phyloP scores from a whole-genome alignment of 1,140 invertebrate species.

The Drosophila pseudoobscura region DNA sequence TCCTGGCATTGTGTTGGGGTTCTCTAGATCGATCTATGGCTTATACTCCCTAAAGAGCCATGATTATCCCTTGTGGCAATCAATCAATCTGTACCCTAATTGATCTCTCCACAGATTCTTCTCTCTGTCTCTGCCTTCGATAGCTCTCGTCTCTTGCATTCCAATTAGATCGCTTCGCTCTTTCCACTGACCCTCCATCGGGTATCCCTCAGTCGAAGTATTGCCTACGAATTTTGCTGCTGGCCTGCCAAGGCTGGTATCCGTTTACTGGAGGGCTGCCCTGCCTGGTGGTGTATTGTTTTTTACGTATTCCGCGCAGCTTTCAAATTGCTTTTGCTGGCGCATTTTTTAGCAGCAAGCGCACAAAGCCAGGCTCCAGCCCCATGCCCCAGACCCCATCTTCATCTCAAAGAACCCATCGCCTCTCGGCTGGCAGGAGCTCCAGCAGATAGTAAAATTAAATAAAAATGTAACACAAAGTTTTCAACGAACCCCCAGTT shows the following conservation, averaged over 20 bases:
- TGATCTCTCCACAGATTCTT: constrained; percentile 9
- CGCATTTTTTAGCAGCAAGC: constrained; percentile 72
- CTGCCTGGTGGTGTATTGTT: constrained; percentile 56
- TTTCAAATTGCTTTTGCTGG: constrained; percentile 77
- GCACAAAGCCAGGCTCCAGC: constrained; percentile 46
- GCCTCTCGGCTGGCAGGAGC: constrained; percentile 9
- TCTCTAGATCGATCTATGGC: too few species aligned
- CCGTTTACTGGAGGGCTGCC: constrained; percentile 10
- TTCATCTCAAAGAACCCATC: constrained; percentile 16
- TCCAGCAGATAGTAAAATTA: constrained; percentile 70
- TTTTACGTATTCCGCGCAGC: constrained; percentile 77
- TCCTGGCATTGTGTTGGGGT: too few species aligned
- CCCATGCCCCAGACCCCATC: too few species aligned
- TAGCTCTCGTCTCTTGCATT: too few species aligned
- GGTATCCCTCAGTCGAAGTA: too few species aligned
- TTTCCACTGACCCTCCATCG: too few species aligned
- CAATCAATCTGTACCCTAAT: neutral
- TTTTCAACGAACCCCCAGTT: constrained; percentile 23
- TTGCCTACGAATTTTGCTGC: neutral
- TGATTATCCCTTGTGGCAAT: too few species aligned
- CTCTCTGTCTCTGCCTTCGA: neutral
- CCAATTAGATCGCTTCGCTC: too few species aligned
- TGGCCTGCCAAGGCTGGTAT: neutral
- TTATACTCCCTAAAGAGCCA: too few species aligned
- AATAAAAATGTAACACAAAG: constrained; percentile 80